Conservation (phyloP, 2,797 vertebrate species). For the Meda fulgida region DNA sequence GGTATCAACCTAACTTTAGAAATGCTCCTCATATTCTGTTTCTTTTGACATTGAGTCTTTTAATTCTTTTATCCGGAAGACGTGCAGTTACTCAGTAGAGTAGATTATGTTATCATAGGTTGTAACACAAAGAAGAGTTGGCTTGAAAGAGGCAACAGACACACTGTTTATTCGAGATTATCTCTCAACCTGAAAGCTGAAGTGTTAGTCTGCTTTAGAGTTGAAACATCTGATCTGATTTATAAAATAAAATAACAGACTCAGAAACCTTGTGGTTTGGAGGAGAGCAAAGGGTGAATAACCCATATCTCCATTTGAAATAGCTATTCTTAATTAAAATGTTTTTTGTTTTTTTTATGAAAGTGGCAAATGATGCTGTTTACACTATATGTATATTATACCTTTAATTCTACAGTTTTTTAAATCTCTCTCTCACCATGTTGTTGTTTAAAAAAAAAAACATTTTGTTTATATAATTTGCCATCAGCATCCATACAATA, state of each 20-base stretch:
- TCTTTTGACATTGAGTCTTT: slow-evolving; percentile 54
- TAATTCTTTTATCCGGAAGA: slow-evolving; percentile 50
- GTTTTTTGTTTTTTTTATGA: background rate
- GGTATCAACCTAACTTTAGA: slow-evolving; percentile 57
- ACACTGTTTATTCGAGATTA: slow-evolving; percentile 42
- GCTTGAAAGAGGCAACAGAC: background rate
- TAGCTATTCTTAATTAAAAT: slow-evolving; percentile 6
- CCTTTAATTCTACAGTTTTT: background rate
- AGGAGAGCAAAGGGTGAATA: background rate
- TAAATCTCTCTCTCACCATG: background rate
- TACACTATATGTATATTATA: slow-evolving; percentile 5
- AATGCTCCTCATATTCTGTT: slow-evolving; percentile 53
- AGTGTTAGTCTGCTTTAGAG: slow-evolving; percentile 19
- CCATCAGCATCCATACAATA: background rate
- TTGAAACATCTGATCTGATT: background rate
- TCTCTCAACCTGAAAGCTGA: slow-evolving; percentile 24
- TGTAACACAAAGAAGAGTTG: slow-evolving; percentile 30
- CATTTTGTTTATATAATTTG: background rate
- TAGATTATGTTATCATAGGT: slow-evolving; percentile 38
- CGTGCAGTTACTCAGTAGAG: slow-evolving; percentile 45
- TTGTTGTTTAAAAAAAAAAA: too few species aligned
- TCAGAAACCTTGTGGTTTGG: slow-evolving; percentile 12
- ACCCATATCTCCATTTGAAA: background rate
- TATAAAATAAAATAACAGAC: background rate
- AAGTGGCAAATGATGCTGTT: background rate